Percentiles rank a stretch among this genome's conserved stretches.
Conservation (phyloP, 2,888 invertebrate genomes). For the Aelia acuminata region DNA sequence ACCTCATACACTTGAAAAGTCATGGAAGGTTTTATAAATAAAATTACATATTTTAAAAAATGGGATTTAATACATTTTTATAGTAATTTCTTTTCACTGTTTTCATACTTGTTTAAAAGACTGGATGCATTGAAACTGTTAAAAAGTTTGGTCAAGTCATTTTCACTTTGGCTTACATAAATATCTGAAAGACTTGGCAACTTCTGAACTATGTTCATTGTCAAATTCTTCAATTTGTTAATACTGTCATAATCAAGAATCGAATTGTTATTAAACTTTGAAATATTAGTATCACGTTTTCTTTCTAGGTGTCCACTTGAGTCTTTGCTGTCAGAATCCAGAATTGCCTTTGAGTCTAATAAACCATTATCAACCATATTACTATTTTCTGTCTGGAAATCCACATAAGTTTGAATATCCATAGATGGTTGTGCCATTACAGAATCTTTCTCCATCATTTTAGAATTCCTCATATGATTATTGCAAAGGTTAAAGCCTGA, state of each 20-base stretch:
- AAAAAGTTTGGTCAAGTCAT: conserved; percentile 14
- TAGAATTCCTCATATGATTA: neutral
- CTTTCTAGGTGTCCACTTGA: neutral
- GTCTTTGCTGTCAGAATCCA: neutral
- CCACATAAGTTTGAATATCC: neutral
- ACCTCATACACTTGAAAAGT: too few species aligned
- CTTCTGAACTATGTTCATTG: neutral
- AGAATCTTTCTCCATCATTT: neutral
- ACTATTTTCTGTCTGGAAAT: neutral
- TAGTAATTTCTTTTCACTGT: neutral
- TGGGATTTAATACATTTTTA: neutral
- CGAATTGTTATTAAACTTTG: neutral
- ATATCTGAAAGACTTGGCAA: conserved; percentile 9
- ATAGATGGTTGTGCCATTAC: neutral
- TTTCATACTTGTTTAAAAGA: conserved; percentile 36
- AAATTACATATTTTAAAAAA: neutral
- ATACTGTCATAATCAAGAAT: neutral
- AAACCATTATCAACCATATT: neutral
- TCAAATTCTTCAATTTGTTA: neutral
- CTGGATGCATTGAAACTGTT: neutral
- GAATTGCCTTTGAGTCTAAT: neutral
- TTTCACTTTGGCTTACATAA: neutral
- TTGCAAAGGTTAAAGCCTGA: neutral
- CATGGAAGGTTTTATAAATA: too few species aligned
- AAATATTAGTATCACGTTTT: neutral